Evolutionary conservation across 2,113 vertebrate species (phyloP).

Genomic region (Calyptommatus sinebrachiatus): DNA sequence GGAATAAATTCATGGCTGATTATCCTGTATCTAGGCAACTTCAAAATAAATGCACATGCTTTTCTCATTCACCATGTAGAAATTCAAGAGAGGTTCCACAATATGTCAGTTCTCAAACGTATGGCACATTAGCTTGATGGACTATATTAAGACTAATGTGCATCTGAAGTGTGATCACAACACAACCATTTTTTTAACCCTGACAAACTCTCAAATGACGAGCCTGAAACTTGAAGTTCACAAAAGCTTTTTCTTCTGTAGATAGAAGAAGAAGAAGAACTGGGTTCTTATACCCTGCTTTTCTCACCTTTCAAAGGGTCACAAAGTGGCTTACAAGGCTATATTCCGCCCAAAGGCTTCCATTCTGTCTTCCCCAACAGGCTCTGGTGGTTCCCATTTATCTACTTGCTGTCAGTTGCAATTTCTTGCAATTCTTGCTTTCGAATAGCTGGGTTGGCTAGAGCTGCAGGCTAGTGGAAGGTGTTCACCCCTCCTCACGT

Average conservation of each 20-base stretch:
- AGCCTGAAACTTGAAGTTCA: not conserved
- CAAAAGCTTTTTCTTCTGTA: not conserved
- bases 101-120: constrained; percentile 18
- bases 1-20: constrained; percentile 37
- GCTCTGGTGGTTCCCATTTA: no score
- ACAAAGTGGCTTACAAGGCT: no score
- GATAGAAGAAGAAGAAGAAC: no score
- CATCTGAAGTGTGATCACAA: constrained; percentile 12
- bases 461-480: no score
- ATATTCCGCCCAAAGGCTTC: no score
- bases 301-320: no score
- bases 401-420: no score
- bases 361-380: no score
- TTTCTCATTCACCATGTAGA: constrained; percentile 7
- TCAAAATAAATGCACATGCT: constrained; percentile 16
- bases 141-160: constrained; percentile 28
- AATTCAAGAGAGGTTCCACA: constrained; percentile 2
- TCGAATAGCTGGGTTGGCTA: no score
- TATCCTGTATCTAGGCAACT: constrained; percentile 30
- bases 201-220: not conserved
- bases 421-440: no score
- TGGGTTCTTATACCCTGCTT: no score
- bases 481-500: no score
- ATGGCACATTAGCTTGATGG: constrained; percentile 8
- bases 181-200: constrained; percentile 4